phyloP scores from a whole-genome alignment of 2,888 invertebrate genomes.

The Cheilosia impressa region DNA sequence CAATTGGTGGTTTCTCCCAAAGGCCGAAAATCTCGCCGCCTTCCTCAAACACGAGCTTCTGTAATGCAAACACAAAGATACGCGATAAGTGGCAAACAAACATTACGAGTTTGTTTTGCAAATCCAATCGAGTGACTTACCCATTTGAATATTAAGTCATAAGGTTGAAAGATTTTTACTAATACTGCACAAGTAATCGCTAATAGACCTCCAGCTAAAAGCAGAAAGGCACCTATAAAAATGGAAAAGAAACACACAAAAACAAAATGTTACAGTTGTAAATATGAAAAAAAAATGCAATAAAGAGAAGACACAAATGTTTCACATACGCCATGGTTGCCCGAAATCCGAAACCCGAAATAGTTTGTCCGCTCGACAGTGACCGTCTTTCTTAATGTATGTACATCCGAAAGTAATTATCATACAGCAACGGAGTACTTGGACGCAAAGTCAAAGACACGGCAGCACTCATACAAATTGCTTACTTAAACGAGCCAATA shows the following conservation, averaged over 20 bases:
- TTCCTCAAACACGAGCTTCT: constrained; percentile 90
- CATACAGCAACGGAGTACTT: constrained; percentile 35
- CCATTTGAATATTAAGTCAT: constrained; percentile 89
- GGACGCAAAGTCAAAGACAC: constrained; percentile 23
- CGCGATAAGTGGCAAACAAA: constrained; percentile 8
- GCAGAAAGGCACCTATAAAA: constrained; percentile 88
- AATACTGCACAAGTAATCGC: constrained; percentile 88
- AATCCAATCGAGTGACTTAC: constrained; percentile 84
- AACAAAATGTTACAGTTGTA: constrained; percentile 21
- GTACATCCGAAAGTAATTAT: constrained; percentile 53
- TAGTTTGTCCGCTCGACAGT: constrained; percentile 48
- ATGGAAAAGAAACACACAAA: constrained; percentile 32
- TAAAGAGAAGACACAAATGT: constrained; percentile 27
- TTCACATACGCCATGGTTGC: constrained; percentile 43
- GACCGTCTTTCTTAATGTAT: constrained; percentile 50
- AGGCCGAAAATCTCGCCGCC: constrained; percentile 93
- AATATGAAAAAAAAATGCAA: not conserved
- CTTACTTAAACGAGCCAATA: constrained; percentile 48
- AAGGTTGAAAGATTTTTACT: constrained; percentile 88
- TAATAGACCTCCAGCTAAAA: constrained; percentile 88
- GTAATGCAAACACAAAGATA: constrained; percentile 76
- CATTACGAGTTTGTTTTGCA: constrained; percentile 19
- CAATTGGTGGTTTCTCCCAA: constrained; percentile 92
- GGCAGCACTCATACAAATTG: constrained; percentile 56
- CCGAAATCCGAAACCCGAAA: constrained; percentile 7